These are phyloP conservation scores for Parnassius apollo DNA, from an alignment of 2,888 invertebrate genomes.

Conservation along the genomic window DNA sequence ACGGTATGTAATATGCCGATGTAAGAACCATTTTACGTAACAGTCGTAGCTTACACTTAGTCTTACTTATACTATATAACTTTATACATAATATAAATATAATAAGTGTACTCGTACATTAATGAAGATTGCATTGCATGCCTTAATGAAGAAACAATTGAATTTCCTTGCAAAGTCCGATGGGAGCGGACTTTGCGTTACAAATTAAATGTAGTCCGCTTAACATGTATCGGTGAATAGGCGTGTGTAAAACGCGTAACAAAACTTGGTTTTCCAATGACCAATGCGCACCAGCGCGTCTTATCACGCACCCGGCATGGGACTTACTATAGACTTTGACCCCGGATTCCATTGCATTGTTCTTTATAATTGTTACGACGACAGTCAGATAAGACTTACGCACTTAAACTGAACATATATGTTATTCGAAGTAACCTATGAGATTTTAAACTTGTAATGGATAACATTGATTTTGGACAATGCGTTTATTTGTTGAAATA, in stretches of 20 bases:
- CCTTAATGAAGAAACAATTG: no score
- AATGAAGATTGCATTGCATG: no score
- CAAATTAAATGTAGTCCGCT: conserved; percentile 9
- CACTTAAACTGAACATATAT: not conserved
- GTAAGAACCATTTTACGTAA: no score
- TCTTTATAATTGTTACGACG: conserved; percentile 23
- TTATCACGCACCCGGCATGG: conserved; percentile 18
- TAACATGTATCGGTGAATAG: not conserved
- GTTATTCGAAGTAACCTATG: conserved; percentile 7
- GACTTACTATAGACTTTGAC: conserved; percentile 38
- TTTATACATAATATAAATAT: no score
- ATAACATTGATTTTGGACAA: no score
- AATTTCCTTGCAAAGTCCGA: no score
- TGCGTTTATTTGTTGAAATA: no score
- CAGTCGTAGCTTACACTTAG: no score
- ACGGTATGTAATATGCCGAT: no score
- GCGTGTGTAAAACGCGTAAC: not conserved
- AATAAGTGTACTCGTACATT: no score
- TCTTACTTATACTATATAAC: no score
- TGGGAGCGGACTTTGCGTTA: not conserved
- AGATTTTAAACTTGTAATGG: not conserved
- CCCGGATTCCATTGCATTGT: conserved; percentile 35
- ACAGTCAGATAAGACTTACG: conserved; percentile 10
- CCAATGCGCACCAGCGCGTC: conserved; percentile 1
- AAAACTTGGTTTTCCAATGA: not conserved